Conservation (phyloP, 2,797 vertebrate genomes). For the Sciurus vulgaris region DNA sequence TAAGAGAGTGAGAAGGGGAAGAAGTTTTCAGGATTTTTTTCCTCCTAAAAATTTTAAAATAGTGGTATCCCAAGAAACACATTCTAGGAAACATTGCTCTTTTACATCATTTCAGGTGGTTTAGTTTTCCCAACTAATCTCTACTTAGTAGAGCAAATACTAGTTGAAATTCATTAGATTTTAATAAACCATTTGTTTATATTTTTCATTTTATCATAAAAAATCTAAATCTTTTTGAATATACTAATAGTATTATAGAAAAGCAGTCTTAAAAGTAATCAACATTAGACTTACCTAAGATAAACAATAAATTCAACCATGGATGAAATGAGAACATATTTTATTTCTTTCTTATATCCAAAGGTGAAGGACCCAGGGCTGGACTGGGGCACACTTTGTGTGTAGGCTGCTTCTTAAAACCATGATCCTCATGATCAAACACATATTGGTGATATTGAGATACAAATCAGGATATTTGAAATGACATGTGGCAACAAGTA, state of each 20-base stretch:
- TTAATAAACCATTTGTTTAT: constrained; percentile 7
- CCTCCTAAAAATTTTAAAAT: neutral
- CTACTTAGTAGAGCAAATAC: neutral
- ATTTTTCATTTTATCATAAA: constrained; percentile 30
- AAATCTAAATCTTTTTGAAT: constrained; percentile 17
- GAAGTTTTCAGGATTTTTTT: neutral
- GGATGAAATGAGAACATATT: neutral
- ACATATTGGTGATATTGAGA: neutral
- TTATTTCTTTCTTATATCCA: constrained; percentile 16
- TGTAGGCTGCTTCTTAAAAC: neutral
- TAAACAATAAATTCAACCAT: neutral
- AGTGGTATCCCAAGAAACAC: neutral
- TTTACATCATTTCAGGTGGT: neutral
- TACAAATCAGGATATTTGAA: constrained; percentile 7
- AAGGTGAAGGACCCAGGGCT: neutral
- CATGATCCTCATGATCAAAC: neutral
- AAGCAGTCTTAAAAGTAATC: neutral
- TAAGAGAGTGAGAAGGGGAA: neutral
- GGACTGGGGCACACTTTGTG: neutral
- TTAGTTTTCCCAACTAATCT: neutral
- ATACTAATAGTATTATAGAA: neutral
- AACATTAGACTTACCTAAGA: neutral
- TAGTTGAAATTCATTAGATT: constrained; percentile 28
- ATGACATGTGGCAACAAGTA: neutral
- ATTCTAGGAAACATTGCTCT: neutral